Conservation (phyloP, 2,797 vertebrate species). For the Streptopelia turtur region DNA sequence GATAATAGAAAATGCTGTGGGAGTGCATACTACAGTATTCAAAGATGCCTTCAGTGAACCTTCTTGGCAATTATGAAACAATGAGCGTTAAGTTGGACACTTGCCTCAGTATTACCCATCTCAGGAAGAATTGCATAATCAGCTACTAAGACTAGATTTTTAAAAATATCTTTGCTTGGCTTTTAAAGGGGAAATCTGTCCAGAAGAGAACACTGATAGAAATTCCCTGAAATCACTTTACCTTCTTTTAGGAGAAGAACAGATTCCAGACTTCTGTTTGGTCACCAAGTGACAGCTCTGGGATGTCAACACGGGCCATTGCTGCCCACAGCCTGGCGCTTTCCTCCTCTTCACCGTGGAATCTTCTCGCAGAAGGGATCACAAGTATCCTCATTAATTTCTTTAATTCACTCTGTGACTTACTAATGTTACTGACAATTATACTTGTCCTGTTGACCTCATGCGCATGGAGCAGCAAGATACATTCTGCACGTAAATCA, state of each 20-base stretch:
- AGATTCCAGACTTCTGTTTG: neutral
- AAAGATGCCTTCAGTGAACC: neutral
- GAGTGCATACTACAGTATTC: too few relatives aligned
- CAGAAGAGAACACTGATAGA: neutral
- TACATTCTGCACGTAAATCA: neutral
- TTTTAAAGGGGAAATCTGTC: neutral
- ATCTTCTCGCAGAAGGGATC: neutral
- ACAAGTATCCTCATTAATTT: neutral
- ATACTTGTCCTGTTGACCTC: neutral
- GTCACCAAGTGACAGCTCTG: neutral
- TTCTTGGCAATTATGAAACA: neutral
- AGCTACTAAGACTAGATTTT: neutral
- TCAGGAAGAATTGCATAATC: neutral
- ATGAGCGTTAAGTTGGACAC: neutral
- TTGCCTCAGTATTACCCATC: neutral
- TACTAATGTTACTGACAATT: neutral
- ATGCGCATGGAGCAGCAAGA: neutral
- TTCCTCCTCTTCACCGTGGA: neutral
- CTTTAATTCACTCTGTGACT: neutral
- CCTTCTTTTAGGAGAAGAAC: neutral
- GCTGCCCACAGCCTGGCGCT: neutral
- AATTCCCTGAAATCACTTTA: neutral
- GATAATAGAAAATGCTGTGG: neutral
- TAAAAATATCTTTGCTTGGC: neutral
- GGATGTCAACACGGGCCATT: rapidly evolving